These are phyloP conservation scores for Oreamnos americanus DNA, from an alignment of 2,113 vertebrate species.

Conservation along the genomic window DNA sequence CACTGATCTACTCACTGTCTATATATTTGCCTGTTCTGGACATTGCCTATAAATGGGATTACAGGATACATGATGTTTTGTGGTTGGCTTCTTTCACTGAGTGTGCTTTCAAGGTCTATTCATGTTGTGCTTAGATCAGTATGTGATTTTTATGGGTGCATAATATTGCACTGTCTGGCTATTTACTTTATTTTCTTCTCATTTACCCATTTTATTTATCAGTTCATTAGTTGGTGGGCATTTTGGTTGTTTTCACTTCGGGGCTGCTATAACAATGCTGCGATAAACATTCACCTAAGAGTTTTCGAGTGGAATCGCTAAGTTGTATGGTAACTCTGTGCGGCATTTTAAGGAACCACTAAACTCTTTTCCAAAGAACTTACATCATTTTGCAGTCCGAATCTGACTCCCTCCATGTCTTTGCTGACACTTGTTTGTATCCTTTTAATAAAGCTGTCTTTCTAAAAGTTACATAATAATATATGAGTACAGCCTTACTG, in stretches of 20 bases:
- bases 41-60: neutral
- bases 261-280: neutral
- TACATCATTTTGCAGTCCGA: neutral
- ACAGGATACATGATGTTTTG: neutral
- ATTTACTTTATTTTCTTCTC: neutral
- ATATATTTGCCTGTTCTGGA: neutral
- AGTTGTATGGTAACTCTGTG: neutral
- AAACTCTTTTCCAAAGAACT: neutral
- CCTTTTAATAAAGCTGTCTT: neutral
- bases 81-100: neutral
- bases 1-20: neutral
- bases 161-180: neutral
- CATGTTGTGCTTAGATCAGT: accelerated
- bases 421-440: neutral
- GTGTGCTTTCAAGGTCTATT: neutral
- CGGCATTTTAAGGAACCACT: neutral
- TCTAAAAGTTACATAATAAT: neutral
- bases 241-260: neutral
- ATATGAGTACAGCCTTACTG: neutral
- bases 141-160: neutral
- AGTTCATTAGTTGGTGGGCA: too few species aligned
- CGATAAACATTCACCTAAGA: accelerated
- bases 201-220: neutral
- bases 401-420: neutral
- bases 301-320: accelerated